Evolutionary conservation across 2,113 vertebrate species (phyloP).

Genomic region (Prionailurus bengalensis): DNA sequence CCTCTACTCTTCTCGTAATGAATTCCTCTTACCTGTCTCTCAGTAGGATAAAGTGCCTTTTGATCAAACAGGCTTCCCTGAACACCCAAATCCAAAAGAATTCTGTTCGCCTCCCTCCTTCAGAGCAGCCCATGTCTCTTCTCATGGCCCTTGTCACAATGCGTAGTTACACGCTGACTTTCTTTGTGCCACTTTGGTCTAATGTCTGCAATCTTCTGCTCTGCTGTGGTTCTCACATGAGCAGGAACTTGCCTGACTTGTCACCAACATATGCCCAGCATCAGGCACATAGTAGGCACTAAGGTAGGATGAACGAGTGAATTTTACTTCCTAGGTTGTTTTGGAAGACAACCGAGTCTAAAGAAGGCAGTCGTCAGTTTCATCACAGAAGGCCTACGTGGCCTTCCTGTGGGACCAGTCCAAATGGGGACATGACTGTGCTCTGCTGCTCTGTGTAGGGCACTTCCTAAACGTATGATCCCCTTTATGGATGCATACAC

Average conservation of each 20-base stretch:
- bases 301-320: background rate
- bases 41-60: background rate
- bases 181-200: background rate
- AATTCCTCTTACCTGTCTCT: background rate
- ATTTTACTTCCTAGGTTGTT: conserved; percentile 8
- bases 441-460: background rate
- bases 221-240: fast-evolving
- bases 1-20: background rate
- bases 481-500: background rate
- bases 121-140: background rate
- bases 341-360: background rate
- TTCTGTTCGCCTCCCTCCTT: background rate
- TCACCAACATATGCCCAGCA: background rate
- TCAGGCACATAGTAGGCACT: background rate
- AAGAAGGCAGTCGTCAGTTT: background rate
- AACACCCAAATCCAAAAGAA: background rate
- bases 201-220: fast-evolving
- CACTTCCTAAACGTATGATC: fast-evolving
- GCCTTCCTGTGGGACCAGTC: background rate
- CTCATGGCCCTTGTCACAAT: fast-evolving
- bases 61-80: background rate
- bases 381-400: too few relatives aligned
- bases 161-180: fast-evolving
- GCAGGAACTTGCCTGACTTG: background rate
- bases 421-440: fast-evolving